These are phyloP conservation scores for Microtus richardsoni DNA, from an alignment of 2,113 vertebrate species.

Conservation along the genomic window DNA sequence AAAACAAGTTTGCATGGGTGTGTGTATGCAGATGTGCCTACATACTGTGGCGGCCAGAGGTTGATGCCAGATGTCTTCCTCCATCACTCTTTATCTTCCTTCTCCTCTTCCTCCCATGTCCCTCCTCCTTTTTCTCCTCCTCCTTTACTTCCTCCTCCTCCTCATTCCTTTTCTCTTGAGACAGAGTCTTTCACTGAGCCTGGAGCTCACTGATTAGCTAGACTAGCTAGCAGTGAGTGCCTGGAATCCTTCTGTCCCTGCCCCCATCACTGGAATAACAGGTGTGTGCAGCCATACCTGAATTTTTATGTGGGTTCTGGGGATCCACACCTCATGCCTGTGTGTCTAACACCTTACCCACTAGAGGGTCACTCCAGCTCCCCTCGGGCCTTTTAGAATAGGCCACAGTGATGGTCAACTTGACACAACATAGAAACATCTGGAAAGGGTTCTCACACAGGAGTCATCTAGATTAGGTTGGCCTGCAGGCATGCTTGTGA, in stretches of 20 bases:
- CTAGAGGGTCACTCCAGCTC: background rate
- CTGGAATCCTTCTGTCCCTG: background rate
- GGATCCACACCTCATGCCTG: background rate
- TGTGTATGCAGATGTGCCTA: background rate
- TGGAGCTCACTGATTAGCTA: background rate
- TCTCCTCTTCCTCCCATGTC: no score
- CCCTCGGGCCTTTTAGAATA: background rate
- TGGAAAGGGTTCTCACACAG: background rate
- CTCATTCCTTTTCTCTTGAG: background rate
- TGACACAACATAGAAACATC: background rate
- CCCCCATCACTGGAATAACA: background rate
- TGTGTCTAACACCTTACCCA: background rate
- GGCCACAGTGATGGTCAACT: background rate
- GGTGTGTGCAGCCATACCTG: background rate
- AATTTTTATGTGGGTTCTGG: background rate
- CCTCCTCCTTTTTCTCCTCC: background rate
- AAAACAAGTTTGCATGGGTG: no score
- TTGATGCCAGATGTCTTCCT: no score
- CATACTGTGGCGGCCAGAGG: background rate
- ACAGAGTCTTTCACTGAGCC: background rate
- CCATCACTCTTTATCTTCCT: background rate
- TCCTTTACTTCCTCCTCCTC: rapidly evolving
- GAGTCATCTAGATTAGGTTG: background rate
- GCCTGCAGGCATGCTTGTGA: background rate
- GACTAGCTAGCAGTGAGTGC: background rate